Evolutionary conservation across 2,888 invertebrate genomes (phyloP).

Genomic region (Euproctis similis): DNA sequence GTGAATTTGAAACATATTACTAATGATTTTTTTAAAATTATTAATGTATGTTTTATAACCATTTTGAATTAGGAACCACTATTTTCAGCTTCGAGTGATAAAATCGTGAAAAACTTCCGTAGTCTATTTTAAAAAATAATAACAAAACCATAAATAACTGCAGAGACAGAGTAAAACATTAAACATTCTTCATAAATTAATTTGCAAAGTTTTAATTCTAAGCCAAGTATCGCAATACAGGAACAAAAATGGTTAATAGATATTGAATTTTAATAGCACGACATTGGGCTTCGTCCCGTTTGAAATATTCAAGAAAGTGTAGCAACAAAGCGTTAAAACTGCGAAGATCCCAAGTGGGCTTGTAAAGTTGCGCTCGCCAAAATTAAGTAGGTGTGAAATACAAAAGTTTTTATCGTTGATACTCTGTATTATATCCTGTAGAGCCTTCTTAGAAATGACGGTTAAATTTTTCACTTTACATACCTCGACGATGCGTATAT

Average conservation of each 20-base stretch:
- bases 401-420: conserved; percentile 51
- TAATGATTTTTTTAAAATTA: too few relatives aligned
- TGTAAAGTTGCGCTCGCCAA: conserved; percentile 28
- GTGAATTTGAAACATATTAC: too few relatives aligned
- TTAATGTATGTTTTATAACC: too few relatives aligned
- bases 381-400: conserved; percentile 48
- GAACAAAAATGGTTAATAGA: conserved; percentile 12
- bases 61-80: too few relatives aligned
- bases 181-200: too few relatives aligned
- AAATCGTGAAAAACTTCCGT: too few relatives aligned
- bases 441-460: conserved; percentile 28
- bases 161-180: too few relatives aligned
- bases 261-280: conserved; percentile 23
- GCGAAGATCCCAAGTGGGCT: conserved; percentile 17
- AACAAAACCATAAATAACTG: too few relatives aligned
- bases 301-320: conserved; percentile 28
- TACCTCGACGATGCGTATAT: conserved; percentile 23
- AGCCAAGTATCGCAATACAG: background rate
- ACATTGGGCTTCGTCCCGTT: conserved; percentile 13
- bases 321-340: conserved; percentile 25
- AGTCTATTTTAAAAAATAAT: too few relatives aligned
- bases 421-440: conserved; percentile 34
- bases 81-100: too few relatives aligned
- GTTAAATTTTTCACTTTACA: conserved; percentile 41
- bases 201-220: background rate